Evolutionary conservation across 2,113 vertebrate species (phyloP).

Genomic region (Semnornis frantzii): DNA sequence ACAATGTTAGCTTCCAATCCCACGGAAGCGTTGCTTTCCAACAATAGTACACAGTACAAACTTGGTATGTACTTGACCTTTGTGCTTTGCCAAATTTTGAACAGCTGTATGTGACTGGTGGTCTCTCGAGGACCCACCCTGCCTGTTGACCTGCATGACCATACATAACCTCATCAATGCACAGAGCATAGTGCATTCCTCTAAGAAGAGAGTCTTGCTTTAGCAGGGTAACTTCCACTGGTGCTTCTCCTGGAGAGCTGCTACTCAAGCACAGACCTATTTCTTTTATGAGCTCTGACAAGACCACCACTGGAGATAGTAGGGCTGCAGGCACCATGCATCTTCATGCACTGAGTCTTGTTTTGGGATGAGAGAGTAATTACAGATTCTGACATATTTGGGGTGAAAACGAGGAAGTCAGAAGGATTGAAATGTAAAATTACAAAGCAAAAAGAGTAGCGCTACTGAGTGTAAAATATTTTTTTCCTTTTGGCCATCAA

Average conservation of each 20-base stretch:
- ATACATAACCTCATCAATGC: background rate
- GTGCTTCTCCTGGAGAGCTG: background rate
- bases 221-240: background rate
- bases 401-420: background rate
- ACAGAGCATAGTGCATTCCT: background rate
- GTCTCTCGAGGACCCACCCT: background rate
- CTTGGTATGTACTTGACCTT: background rate
- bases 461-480: background rate
- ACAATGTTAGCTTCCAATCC: background rate
- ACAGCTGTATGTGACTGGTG: background rate
- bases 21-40: background rate
- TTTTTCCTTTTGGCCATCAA: background rate
- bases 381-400: background rate
- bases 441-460: background rate
- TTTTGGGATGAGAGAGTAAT: background rate
- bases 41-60: background rate
- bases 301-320: slow-evolving; percentile 1
- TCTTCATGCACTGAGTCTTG: background rate
- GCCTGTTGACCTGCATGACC: background rate
- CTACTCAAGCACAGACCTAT: background rate
- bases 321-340: background rate
- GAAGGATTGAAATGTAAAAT: background rate
- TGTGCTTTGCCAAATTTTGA: background rate
- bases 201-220: background rate
- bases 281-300: background rate